Evolutionary conservation across 1,140 invertebrate genomes (phyloP).

Genomic region (Drosophila mauritiana): DNA sequence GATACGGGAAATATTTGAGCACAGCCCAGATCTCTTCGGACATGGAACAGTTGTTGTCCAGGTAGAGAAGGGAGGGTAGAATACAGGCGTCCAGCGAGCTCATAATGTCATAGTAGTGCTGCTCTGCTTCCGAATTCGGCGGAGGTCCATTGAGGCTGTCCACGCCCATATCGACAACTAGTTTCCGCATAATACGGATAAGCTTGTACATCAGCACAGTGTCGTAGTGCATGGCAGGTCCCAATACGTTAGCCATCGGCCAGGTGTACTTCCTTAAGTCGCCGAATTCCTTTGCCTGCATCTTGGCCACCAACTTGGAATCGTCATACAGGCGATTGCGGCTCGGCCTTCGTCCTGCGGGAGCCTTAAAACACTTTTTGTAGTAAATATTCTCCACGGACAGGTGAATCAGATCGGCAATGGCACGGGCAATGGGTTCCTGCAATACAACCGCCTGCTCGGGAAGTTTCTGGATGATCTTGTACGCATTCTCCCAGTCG

Average conservation of each 20-base stretch:
- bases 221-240: slow-evolving; percentile 94
- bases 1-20: slow-evolving; percentile 96
- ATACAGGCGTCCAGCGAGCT: slow-evolving; percentile 94
- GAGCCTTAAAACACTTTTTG: slow-evolving; percentile 86
- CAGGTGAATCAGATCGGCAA: slow-evolving; percentile 93
- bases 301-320: slow-evolving; percentile 59
- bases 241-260: slow-evolving; percentile 94
- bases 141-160: slow-evolving; percentile 74
- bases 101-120: slow-evolving; percentile 88
- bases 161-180: slow-evolving; percentile 72
- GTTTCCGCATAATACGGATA: slow-evolving; percentile 86
- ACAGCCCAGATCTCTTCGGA: slow-evolving; percentile 98
- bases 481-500: slow-evolving; percentile 94
- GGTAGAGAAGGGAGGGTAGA: slow-evolving; percentile 94
- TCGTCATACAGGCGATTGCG: slow-evolving; percentile 67
- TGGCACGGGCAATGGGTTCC: slow-evolving; percentile 90
- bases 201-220: slow-evolving; percentile 95
- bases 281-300: slow-evolving; percentile 86
- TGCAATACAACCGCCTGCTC: slow-evolving; percentile 92
- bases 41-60: slow-evolving; percentile 97
- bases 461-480: slow-evolving; percentile 92
- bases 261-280: slow-evolving; percentile 92
- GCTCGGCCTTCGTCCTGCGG: slow-evolving; percentile 52
- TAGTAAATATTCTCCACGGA: slow-evolving; percentile 95
- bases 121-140: slow-evolving; percentile 66